phyloP scores from a whole-genome alignment of 2,113 vertebrate species.

The Pica pica region DNA sequence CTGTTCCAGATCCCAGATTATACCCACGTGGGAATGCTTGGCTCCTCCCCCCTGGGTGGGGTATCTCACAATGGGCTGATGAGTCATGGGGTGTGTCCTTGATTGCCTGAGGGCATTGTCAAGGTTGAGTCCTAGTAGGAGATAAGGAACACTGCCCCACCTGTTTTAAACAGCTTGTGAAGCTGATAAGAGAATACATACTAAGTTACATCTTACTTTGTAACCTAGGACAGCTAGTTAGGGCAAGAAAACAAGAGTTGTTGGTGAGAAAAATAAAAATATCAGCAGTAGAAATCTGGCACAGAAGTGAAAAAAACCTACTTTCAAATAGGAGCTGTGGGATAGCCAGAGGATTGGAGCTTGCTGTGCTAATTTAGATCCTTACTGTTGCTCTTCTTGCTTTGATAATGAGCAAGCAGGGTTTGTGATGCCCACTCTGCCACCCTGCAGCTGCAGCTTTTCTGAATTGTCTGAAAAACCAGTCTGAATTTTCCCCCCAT shows the following conservation, averaged over 20 bases:
- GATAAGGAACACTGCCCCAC: too few relatives aligned
- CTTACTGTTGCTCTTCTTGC: background rate
- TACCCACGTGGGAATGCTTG: background rate
- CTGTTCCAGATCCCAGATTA: background rate
- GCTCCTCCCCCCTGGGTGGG: background rate
- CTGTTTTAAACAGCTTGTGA: too few relatives aligned
- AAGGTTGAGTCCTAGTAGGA: too few relatives aligned
- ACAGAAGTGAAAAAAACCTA: accelerated
- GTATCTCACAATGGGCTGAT: background rate
- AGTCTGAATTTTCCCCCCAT: too few relatives aligned
- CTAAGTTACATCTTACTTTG: background rate
- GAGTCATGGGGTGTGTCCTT: too few relatives aligned
- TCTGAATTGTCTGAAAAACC: background rate
- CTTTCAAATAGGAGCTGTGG: background rate
- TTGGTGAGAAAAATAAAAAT: background rate
- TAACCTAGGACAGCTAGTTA: background rate
- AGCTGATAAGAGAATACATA: background rate
- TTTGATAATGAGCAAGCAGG: background rate
- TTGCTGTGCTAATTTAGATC: accelerated
- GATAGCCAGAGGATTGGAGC: background rate
- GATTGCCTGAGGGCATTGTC: too few relatives aligned
- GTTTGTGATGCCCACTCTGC: background rate
- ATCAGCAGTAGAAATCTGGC: background rate
- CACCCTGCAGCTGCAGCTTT: background rate
- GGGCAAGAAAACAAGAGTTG: background rate